Evolutionary conservation across 2,797 vertebrate genomes (phyloP), one percentile per base, ranked within the genome.

Genomic region (Cossypha dichroa): DNA sequence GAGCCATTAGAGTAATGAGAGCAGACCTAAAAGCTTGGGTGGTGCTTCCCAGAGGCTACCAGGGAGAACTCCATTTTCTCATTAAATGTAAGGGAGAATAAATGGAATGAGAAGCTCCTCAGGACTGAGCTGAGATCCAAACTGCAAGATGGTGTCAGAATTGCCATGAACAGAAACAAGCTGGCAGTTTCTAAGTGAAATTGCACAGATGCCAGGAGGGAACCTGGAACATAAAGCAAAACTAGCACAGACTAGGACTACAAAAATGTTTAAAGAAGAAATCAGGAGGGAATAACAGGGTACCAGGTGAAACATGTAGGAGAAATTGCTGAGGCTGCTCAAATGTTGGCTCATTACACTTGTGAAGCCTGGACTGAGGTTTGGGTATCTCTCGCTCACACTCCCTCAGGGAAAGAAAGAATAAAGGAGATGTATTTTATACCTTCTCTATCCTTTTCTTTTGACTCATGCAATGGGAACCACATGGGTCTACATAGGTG

Each of bases 171-270:
- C 59, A 79, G 54, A 81, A 86, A 86, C 55, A 86, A 89, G 34
- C 6, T 88, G 72, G 52, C 59, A 67, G 58, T 64, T 90, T 62
- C 28, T 22, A 76, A 80, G 81, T 34, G 36, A 33, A 66, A 55
- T 25, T 13, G 10, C 56, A 83, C 10, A 75, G 38, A 72, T 68
- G 45, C 64, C 54, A 90, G 82, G 54, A 93, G 12, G 19, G 49
- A 80, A 90, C 45, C 52, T 74, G 54, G 64, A 84, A 8, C 70
- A 76, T 19, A 82, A 77, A 54, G 14, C 22, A 58, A 89, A 91
- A 38, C n/a, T 69, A 69, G 66, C 46, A 49, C 12, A 46, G 15
- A 34, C 8, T 13, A 86, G 15, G n/a, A 28, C 64, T 56, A 84
- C 21, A 85, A 70, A 90, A 80, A 34, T 5, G 7, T 15, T 21